Evolutionary conservation across 2,888 invertebrate species (phyloP).

Genomic region (Baccha elongata): DNA sequence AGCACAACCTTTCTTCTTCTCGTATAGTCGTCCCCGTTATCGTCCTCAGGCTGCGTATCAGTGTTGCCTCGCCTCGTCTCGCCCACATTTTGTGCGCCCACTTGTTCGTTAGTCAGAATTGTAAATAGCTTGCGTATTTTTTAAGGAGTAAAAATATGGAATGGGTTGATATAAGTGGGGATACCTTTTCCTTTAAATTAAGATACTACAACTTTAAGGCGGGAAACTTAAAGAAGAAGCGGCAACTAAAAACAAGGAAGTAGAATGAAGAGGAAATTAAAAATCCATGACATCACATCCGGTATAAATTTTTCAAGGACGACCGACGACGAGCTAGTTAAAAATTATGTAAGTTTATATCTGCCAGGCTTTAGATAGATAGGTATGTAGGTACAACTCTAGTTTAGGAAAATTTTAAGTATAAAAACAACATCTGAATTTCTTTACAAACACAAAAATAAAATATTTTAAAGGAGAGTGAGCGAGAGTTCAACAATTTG

Average conservation of each 20-base stretch:
- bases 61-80: conserved; percentile 35
- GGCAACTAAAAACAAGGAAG: not conserved
- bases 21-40: not conserved
- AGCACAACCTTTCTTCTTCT: conserved; percentile 64
- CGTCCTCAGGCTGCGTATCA: conserved; percentile 44
- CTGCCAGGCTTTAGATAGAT: too few species aligned
- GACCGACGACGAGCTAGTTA: conserved; percentile 43
- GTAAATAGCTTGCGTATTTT: conserved; percentile 72
- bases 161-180: not conserved
- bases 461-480: conserved; percentile 2
- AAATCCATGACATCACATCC: conserved; percentile 72
- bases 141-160: conserved; percentile 58
- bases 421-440: conserved; percentile 41
- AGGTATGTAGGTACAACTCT: too few species aligned
- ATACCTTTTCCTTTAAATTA: conserved; percentile 69
- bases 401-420: conserved; percentile 62
- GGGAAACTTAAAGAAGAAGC: conserved; percentile 33
- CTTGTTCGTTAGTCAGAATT: conserved; percentile 69
- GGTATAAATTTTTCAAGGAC: conserved; percentile 65
- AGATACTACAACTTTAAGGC: conserved; percentile 61
- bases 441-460: conserved; percentile 24
- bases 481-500: not conserved
- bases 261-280: conserved; percentile 57
- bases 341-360: conserved; percentile 8
- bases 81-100: conserved; percentile 50